Evolutionary conservation across 2,888 invertebrate genomes (phyloP), one percentile per base, ranked within the genome.

Genomic region (Spodoptera picta): DNA sequence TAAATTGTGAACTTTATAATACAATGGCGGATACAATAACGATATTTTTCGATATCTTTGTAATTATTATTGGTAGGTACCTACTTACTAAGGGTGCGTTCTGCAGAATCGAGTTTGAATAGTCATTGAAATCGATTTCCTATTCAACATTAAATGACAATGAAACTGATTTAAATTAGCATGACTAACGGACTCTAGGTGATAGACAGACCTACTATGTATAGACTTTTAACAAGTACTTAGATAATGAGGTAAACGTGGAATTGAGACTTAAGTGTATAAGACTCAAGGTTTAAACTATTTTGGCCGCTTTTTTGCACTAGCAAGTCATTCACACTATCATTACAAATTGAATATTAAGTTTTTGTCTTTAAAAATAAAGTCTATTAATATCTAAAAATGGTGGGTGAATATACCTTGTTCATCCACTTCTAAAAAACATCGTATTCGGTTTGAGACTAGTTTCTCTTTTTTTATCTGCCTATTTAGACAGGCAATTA

Each of bases 101-200:
- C 11, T 36, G 43, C 12, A 47, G 14, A 49, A 52, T 10, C 10
- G 23, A 47, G 19, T 63, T 60, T 50, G 27, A 56, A 50, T 56
- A 19, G 31, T 56, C 31, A 57, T 51, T 57, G 49, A 54, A 71
- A 67, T 60, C 55, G 43, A 50, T 62, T 72, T 60, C 52, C 50
- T 36, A 19, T 45, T 56, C 53, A 62, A 45, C 41, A 48, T 42
- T 56, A 48, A 49, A 60, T 50, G 43, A 66, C 41, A 62, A 49
- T 60, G 46, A 43, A 52, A 46, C 54, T 52, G 48, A 64, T 59
- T 61, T n/a, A 31, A 67, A 72, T 60, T 59, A 53, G 31, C 19
- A 48, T 56, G 51, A 62, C 27, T 66, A 56, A 51, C 51, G 55
- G n/a, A 41, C 49, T 2, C 45, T 49, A 31, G 53, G 12, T 19